phyloP scores from a whole-genome alignment of 2,797 vertebrate genomes.

The Crotalus adamanteus region DNA sequence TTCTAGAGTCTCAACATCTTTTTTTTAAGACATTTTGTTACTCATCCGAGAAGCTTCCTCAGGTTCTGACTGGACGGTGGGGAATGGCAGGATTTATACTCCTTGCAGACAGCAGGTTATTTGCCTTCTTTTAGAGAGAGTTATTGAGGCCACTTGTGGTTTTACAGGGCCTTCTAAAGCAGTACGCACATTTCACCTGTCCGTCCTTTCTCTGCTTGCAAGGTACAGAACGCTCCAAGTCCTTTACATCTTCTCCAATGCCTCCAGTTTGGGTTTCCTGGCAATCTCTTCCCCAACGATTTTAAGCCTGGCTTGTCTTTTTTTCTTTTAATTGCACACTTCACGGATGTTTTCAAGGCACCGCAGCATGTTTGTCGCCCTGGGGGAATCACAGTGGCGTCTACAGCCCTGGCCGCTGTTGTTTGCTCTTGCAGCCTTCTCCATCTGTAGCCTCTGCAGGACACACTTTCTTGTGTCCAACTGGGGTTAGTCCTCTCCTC shows the following conservation, averaged over 20 bases:
- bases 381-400: slow-evolving; percentile 14
- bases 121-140: no score
- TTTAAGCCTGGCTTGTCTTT: background rate
- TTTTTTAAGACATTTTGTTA: no score
- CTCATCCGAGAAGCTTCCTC: no score
- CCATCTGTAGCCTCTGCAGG: slow-evolving; percentile 69
- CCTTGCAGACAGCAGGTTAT: no score
- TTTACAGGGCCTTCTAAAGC: background rate
- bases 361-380: background rate
- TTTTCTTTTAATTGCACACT: background rate
- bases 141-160: no score
- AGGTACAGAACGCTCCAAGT: accelerated
- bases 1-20: background rate
- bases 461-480: slow-evolving; percentile 75
- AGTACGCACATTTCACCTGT: background rate
- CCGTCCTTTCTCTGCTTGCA: accelerated
- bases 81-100: no score
- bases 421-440: slow-evolving; percentile 61
- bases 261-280: accelerated
- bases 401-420: slow-evolving; percentile 34
- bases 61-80: no score
- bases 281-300: accelerated
- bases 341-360: background rate
- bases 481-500: slow-evolving; percentile 54
- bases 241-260: background rate